Conservation (phyloP, 30 jellyfish, hydroid and myxozoan species). For the Sanderia malayensis region DNA sequence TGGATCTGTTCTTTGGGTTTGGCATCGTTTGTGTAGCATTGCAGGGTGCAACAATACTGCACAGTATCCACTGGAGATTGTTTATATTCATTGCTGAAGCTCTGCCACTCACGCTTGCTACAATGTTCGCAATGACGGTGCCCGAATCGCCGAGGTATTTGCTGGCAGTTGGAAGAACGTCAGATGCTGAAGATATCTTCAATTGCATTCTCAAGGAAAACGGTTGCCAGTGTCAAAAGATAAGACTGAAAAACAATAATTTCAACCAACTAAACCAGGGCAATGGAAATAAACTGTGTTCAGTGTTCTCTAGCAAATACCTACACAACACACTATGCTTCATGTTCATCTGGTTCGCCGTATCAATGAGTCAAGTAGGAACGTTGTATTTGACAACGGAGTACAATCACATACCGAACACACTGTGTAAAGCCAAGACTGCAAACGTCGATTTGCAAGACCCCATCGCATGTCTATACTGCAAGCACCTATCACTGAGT, state of each 20-base stretch:
- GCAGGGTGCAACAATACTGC: conserved; percentile 63
- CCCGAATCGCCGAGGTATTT: conserved; percentile 68
- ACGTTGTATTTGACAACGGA: conserved; percentile 59
- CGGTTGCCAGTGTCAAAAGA: conserved; percentile 37
- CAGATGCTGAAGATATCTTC: conserved; percentile 58
- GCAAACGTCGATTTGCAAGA: conserved; percentile 38
- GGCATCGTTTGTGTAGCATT: conserved; percentile 64
- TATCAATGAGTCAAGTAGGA: conserved; percentile 71
- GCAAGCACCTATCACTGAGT: conserved; percentile 39
- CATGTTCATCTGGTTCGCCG: conserved; percentile 63
- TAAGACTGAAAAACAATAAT: conserved; percentile 9
- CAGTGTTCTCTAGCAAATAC: conserved; percentile 37
- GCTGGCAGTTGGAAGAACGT: conserved; percentile 37
- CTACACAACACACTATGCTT: conserved; percentile 52
- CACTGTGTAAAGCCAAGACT: conserved; percentile 17
- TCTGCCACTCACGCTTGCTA: conserved; percentile 50
- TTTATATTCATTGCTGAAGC: conserved; percentile 61
- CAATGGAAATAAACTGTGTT: conserved; percentile 5
- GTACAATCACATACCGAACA: conserved; percentile 54
- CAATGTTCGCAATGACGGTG: conserved; percentile 42
- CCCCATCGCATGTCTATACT: conserved; percentile 57
- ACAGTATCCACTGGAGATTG: conserved; percentile 51
- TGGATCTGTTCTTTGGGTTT: conserved; percentile 63
- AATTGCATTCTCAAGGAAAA: conserved; percentile 43
- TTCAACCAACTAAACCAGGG: not conserved